These are phyloP conservation scores for Hippasteria phrygiana DNA, from an alignment of 53 echinoderm and acorn worm genomes.

Conservation along the genomic window DNA sequence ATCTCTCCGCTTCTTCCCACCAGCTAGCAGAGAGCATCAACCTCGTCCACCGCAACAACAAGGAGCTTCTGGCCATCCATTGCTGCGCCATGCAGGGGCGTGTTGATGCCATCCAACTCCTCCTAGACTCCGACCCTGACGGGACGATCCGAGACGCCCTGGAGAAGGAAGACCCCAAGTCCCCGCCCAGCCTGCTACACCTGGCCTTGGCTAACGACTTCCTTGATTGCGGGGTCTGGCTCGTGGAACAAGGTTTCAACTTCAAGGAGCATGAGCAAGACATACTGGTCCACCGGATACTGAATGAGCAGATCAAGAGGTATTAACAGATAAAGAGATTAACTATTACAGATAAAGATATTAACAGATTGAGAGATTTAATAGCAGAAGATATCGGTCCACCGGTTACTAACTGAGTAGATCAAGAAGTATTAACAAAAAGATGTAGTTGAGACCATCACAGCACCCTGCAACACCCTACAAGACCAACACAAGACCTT, in stretches of 20 bases:
- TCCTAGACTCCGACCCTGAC: conserved; percentile 79
- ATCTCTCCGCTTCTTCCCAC: not conserved
- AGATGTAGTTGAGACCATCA: too few species aligned
- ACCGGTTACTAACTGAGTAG: conserved; percentile 90
- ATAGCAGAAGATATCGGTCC: conserved; percentile 92
- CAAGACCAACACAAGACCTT: too few species aligned
- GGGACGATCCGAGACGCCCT: conserved; percentile 53
- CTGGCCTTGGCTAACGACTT: conserved; percentile 96
- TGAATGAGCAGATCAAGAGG: conserved; percentile 96
- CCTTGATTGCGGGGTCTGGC: conserved; percentile 89
- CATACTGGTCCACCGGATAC: conserved; percentile 86
- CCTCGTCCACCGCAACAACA: conserved; percentile 86
- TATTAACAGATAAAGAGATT: too few species aligned
- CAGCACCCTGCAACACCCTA: too few species aligned
- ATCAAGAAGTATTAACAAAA: conserved; percentile 91
- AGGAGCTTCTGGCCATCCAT: conserved; percentile 92
- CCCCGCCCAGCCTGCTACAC: conserved; percentile 89
- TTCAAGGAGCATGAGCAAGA: conserved; percentile 98
- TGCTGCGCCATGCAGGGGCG: conserved; percentile 99
- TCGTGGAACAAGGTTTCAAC: conserved; percentile 81
- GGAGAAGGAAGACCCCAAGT: conserved; percentile 70
- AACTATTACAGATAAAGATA: too few species aligned
- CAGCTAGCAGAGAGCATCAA: conserved; percentile 82
- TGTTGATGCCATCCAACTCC: conserved; percentile 85
- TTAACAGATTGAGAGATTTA: too few species aligned